Base-by-base conservation (phyloP, 2,797 vertebrate species). In the Hoplostethus atlanticus region DNA sequence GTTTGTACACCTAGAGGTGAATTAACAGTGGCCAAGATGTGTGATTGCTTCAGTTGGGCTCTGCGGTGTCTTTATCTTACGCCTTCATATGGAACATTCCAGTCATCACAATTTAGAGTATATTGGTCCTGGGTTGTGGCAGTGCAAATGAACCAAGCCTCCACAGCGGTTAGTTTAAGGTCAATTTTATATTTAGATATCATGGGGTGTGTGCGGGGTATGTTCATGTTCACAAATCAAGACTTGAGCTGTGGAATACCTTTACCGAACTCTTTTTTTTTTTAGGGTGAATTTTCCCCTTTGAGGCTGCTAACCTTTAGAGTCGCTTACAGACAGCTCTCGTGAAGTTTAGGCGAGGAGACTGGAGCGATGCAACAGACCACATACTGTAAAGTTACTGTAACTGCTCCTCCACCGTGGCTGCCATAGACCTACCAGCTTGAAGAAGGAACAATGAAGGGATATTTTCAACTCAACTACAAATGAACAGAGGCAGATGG, bases 311-410 rank as follows among this genome's bases (percentile, higher is more conserved):
- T 21, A 64, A 76, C 71, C 70, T 79, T 78, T 69, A 55, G 56
- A 57, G 62, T 65, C 69, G 69, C 73, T 77, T 62, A 65, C 40
- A 60, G 28, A 12, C 21, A 53, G 59, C 64, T 62, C 72, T 67
- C 50, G 21, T 21, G 21, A 21, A 21, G 21, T 21, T 21, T 21
- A 50, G 76, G 71, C 56, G 79, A 79, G 47, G 74, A 72, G 75
- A 40, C 46, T 17, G 34, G 34, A 34, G 34, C 34, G 34, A 30
- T 42, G 54, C 67, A 83, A 76, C 68, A 56, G 69, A 79, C 83
- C 76, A 47, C 54, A 79, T 51, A 28, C 31, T 44, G 42, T 44
- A 42, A 5, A 48, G 51, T 64, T 21, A 21, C 50, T 25, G 66
- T 34, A 68, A 70, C 71, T 40, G 67, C 64, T 87, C 53, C 64